These are phyloP conservation scores for Engraulis encrasicolus DNA, from an alignment of 2,113 vertebrate genomes.

Conservation along the genomic window DNA sequence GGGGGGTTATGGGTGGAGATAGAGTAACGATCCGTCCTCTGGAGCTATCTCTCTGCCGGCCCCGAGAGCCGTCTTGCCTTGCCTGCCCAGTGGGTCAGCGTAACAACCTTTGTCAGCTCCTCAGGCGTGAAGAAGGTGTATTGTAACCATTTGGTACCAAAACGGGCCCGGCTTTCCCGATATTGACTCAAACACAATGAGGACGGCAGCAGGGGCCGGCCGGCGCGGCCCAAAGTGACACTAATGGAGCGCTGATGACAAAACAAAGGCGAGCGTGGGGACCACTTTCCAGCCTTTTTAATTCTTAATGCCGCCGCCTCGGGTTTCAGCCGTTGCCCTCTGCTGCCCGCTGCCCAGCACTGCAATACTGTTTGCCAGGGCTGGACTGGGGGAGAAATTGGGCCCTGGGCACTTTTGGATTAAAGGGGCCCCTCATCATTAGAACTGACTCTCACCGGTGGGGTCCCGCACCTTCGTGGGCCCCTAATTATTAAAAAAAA, in stretches of 20 bases:
- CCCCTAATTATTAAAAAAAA: no score
- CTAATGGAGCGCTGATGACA: conserved; percentile 83
- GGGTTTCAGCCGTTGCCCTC: conserved; percentile 75
- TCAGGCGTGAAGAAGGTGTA: conserved; percentile 78
- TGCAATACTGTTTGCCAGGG: no score
- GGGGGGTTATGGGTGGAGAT: no score
- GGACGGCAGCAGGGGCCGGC: conserved; percentile 67
- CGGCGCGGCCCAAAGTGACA: conserved; percentile 79
- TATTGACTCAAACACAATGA: conserved; percentile 69
- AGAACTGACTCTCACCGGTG: no score
- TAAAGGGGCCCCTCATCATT: no score
- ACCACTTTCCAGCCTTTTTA: conserved; percentile 77
- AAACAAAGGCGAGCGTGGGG: conserved; percentile 75
- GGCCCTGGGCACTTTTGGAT: no score
- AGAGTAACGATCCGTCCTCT: conserved; percentile 38
- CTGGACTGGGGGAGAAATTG: no score
- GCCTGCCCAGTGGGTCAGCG: conserved; percentile 53
- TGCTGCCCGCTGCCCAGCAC: conserved; percentile 59
- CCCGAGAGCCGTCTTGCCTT: no score
- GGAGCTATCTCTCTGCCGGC: no score
- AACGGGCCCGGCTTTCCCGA: conserved; percentile 77
- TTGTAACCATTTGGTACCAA: conserved; percentile 78
- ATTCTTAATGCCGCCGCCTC: conserved; percentile 77
- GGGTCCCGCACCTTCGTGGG: no score
- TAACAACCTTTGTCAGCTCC: conserved; percentile 77